Percentiles rank a stretch among this genome's conserved stretches.
Evolutionary conservation across 2,888 invertebrate species (phyloP).

Genomic region (Drosophila flavopinicola): DNA sequence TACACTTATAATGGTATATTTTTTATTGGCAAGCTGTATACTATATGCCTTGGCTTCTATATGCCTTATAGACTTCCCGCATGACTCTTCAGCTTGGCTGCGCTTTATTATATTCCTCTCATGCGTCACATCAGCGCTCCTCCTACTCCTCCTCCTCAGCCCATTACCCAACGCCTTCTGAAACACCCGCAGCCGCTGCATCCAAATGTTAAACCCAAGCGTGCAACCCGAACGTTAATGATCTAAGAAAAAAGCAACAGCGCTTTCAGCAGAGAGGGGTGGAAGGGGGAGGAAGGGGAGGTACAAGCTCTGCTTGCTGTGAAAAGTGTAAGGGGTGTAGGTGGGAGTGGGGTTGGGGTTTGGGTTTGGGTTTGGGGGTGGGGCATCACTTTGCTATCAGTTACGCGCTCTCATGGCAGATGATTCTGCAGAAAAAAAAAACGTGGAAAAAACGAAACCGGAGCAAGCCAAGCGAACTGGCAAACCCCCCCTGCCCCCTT

Average conservation of each 20-base stretch:
- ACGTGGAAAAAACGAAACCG: constrained; percentile 44
- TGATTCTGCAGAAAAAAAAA: constrained; percentile 44
- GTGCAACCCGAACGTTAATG: constrained; percentile 60
- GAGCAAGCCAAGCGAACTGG: constrained; percentile 55
- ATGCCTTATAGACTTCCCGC: neutral
- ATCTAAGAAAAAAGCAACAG: constrained; percentile 50
- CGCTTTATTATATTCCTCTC: constrained; percentile 6
- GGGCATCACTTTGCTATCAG: constrained; percentile 53
- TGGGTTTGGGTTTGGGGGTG: too few species aligned
- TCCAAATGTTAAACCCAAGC: constrained; percentile 25
- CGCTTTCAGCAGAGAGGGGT: neutral
- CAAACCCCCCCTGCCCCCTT: constrained; percentile 32
- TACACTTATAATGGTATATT: too few species aligned
- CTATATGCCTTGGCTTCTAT: too few species aligned
- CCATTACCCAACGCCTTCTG: too few species aligned
- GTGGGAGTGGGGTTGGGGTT: neutral
- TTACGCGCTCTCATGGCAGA: constrained; percentile 67
- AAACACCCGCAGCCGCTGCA: constrained; percentile 10
- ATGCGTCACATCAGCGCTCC: too few species aligned
- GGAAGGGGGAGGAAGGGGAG: neutral
- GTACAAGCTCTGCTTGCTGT: neutral
- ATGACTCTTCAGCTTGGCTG: neutral
- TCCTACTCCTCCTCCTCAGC: too few species aligned
- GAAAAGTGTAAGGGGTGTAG: neutral
- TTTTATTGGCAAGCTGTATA: too few species aligned